Evolutionary conservation across 2,113 vertebrate species (phyloP), one percentile per base, ranked within the genome.

Genomic region (Pseudolaguvia tuberculata): DNA sequence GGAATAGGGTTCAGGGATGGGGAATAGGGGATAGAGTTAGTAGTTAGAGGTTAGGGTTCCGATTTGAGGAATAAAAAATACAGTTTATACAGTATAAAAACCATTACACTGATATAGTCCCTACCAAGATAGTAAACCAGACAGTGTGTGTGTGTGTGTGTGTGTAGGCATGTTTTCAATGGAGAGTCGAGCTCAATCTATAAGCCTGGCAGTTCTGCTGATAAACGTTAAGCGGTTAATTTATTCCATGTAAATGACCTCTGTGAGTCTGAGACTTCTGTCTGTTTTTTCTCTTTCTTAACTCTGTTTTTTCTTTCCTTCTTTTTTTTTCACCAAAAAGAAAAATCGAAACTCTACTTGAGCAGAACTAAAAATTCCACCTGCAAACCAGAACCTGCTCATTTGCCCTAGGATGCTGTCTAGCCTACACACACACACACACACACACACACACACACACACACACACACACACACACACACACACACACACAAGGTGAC

Each of bases 401-500:
- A 21, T 45, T 53, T 4, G 47, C 42, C 55, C 31, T 53, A 58
- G 39, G 73, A 68, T 14, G 50, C 17, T 56, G 50, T 55, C 17
- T 15, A 18, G 23, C 23, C 25, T n/a, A n/a, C n/a, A n/a, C n/a
- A n/a, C n/a, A n/a, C n/a, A n/a, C n/a, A n/a, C 21, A 4, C 66
- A 63, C 48, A 42, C 51, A 72, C 18, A 17, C 20, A 52, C 18
- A 17, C 23, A 42, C 18, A 17, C 23, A 42, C 75, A 68, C 62
- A 35, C 50, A 72, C 18, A 12, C 20, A 45, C 29, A 70, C 48
- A 45, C 66, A 75, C 58, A n/a, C 23, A 53, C n/a, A 69, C 52
- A 69, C 62, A 42, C 55, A 61, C 35, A 47, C 52, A 53, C 21
- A 56, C 76, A 78, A 81, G 80, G 76, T 78, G 76, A 72, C 67